Evolutionary conservation across 2,113 vertebrate genomes (phyloP).

Genomic region (Oriolus oriolus): DNA sequence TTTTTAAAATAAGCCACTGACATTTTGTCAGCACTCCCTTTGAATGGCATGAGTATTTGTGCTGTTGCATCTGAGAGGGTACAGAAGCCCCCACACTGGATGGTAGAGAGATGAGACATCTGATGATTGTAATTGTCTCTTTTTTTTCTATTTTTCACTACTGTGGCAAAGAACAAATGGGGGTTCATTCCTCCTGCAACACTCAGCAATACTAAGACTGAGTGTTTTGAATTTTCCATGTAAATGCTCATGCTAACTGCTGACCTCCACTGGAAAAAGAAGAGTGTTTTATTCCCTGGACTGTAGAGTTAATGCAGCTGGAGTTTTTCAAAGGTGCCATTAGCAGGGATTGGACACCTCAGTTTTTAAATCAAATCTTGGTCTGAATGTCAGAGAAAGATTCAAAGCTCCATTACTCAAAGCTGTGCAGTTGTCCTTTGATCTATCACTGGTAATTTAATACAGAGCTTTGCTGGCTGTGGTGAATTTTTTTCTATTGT

Average conservation of each 20-base stretch:
- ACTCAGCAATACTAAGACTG: background rate
- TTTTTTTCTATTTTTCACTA: background rate
- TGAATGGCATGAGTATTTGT: background rate
- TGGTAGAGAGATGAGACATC: background rate
- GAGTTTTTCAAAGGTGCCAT: constrained; percentile 10
- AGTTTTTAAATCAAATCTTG: constrained; percentile 34
- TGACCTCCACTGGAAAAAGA: background rate
- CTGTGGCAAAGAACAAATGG: background rate
- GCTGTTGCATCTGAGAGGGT: background rate
- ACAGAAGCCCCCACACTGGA: background rate
- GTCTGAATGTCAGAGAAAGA: background rate
- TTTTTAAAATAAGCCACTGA: background rate
- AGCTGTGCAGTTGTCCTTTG: constrained; percentile 28
- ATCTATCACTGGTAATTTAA: constrained; percentile 39
- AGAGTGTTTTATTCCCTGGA: background rate
- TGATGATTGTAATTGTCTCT: background rate
- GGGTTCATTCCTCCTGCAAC: background rate
- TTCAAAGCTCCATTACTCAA: constrained; percentile 33
- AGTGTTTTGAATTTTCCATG: background rate
- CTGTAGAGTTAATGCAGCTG: background rate
- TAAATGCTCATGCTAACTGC: background rate
- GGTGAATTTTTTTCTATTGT: background rate
- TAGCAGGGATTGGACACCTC: background rate
- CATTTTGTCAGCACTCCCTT: background rate
- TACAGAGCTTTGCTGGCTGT: background rate